Conservation (phyloP, 2,888 invertebrate species). For the Nomada flava region DNA sequence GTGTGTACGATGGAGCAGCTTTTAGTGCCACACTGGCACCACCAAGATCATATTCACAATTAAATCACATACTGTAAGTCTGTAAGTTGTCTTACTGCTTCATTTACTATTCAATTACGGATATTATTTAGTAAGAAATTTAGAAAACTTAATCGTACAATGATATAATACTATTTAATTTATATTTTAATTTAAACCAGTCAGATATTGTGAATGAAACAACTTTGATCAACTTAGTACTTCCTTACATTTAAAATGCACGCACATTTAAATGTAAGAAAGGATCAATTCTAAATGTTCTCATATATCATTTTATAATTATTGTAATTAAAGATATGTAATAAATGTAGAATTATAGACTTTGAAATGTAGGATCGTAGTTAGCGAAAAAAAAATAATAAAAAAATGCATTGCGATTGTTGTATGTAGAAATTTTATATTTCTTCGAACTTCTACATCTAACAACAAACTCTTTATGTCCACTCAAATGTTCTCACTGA, state of each 20-base stretch:
- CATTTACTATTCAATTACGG: not conserved
- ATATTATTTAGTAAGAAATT: too few species aligned
- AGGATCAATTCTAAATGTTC: too few species aligned
- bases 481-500: slow-evolving; percentile 56
- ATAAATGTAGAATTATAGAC: not conserved
- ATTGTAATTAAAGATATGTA: not conserved
- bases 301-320: too few species aligned
- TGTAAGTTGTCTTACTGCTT: too few species aligned
- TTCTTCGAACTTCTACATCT: slow-evolving; percentile 68
- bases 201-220: not conserved
- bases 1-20: slow-evolving; percentile 54
- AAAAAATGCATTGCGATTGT: slow-evolving; percentile 27
- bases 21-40: slow-evolving; percentile 70
- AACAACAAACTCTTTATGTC: slow-evolving; percentile 71
- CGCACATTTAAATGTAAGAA: too few species aligned
- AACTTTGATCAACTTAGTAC: slow-evolving; percentile 14
- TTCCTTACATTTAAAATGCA: not conserved
- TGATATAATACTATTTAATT: not conserved
- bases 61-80: not conserved
- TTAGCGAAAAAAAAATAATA: slow-evolving; percentile 20
- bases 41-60: slow-evolving; percentile 39
- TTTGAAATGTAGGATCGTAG: not conserved
- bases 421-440: slow-evolving; percentile 73
- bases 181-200: not conserved
- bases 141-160: too few species aligned